Evolutionary conservation across 2,888 invertebrate genomes (phyloP).

Genomic region (Tinea trinotella): DNA sequence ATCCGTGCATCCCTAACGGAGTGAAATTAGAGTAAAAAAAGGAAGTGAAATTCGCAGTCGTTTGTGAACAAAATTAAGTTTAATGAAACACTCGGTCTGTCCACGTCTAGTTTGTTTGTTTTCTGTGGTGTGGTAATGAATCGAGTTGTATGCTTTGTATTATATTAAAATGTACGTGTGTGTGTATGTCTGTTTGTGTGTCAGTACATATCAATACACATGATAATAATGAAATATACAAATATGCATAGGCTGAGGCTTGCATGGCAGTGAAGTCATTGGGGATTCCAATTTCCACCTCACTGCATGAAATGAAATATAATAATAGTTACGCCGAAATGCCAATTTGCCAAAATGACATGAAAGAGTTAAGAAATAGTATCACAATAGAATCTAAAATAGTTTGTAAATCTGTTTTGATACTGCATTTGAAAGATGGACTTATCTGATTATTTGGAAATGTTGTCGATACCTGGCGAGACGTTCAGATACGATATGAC

Average conservation of each 20-base stretch:
- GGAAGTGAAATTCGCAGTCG: constrained; percentile 14
- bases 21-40: constrained; percentile 13
- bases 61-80: constrained; percentile 18
- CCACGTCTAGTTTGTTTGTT: constrained; percentile 6
- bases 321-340: background rate
- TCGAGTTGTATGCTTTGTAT: constrained; percentile 1
- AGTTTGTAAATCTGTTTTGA: background rate
- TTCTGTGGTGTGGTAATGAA: constrained; percentile 3
- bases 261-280: too few relatives aligned
- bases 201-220: too few relatives aligned
- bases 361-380: background rate
- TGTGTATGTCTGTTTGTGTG: background rate
- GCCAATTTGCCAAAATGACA: background rate
- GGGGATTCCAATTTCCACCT: too few relatives aligned
- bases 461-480: background rate
- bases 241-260: too few relatives aligned
- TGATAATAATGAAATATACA: too few relatives aligned
- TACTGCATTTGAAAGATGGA: constrained; percentile 15
- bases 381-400: background rate
- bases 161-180: background rate
- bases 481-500: background rate
- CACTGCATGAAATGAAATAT: too few relatives aligned
- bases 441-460: background rate
- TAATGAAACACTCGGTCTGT: constrained; percentile 14
- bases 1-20: background rate